Conservation (phyloP, 2,797 vertebrate genomes). For the Euthynnus affinis region DNA sequence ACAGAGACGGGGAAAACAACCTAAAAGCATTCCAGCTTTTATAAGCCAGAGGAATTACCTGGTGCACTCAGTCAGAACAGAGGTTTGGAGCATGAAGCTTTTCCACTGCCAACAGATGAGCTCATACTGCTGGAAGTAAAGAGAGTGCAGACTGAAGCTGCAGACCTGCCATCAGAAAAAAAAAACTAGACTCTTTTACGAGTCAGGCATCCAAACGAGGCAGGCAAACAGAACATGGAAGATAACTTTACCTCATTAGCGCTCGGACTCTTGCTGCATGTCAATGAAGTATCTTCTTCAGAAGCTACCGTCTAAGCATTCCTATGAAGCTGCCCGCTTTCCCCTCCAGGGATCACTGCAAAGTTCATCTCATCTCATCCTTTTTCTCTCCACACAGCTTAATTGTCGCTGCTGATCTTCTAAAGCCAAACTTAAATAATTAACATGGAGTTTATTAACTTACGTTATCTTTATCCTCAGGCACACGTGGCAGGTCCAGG, state of each 20-base stretch:
- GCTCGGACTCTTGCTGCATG: conserved; percentile 61
- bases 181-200: conserved; percentile 41
- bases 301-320: conserved; percentile 56
- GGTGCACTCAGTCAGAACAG: conserved; percentile 78
- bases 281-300: conserved; percentile 72
- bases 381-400: conserved; percentile 39
- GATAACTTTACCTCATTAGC: conserved; percentile 73
- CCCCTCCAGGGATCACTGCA: conserved; percentile 53
- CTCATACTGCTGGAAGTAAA: conserved; percentile 71
- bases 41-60: conserved; percentile 78
- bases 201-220: conserved; percentile 59
- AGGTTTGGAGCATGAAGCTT: conserved; percentile 69
- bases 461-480: conserved; percentile 80
- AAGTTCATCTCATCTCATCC: conserved; percentile 59
- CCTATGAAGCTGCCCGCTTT: conserved; percentile 46
- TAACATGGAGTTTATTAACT: conserved; percentile 49
- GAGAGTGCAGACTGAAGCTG: conserved; percentile 41
- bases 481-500: conserved; percentile 96
- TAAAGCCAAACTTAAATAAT: conserved; percentile 58
- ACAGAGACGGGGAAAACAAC: conserved; percentile 67
- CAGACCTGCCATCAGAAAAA: conserved; percentile 45
- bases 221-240: conserved; percentile 67
- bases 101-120: conserved; percentile 72
- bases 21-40: conserved; percentile 65
- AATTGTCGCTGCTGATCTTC: conserved; percentile 61